A percentile compares a stretch with the other conserved stretches of the same genome.
Conservation (phyloP, 1,140 invertebrate genomes). For the Colletes latitarsis region DNA sequence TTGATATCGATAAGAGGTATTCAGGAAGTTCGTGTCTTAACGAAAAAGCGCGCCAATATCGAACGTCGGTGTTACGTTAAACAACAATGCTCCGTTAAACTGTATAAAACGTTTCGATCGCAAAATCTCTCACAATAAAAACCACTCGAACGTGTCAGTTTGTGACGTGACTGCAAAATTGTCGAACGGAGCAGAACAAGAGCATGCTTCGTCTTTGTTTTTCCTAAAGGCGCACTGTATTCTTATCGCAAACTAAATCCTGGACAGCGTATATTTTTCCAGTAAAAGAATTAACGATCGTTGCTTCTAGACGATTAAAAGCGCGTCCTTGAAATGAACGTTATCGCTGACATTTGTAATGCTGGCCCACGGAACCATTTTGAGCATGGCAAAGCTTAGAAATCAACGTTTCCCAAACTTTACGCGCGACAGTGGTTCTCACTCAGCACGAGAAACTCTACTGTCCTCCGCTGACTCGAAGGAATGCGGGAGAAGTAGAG, state of each 20-base stretch:
- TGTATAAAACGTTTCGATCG: not conserved
- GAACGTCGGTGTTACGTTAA: no score
- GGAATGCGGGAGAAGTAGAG: no score
- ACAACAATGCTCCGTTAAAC: not conserved
- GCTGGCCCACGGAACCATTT: not conserved
- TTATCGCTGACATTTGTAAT: not conserved
- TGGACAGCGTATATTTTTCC: not conserved
- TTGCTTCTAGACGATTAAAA: not conserved
- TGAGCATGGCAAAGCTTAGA: not conserved
- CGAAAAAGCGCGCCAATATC: not conserved
- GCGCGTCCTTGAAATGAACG: no score
- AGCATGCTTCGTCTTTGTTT: not conserved
- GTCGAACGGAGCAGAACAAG: not conserved
- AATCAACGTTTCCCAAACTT: not conserved
- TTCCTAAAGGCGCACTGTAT: not conserved
- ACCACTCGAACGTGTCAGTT: not conserved
- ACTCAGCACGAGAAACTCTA: no score
- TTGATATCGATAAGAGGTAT: not conserved
- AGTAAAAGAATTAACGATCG: not conserved
- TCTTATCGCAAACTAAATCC: not conserved
- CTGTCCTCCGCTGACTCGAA: no score
- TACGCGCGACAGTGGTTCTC: no score
- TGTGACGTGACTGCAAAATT: not conserved
- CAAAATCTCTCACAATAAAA: not conserved
- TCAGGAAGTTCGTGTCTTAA: not conserved